phyloP scores from a whole-genome alignment of 2,888 invertebrate species.

The Drosophila heteroneura region DNA sequence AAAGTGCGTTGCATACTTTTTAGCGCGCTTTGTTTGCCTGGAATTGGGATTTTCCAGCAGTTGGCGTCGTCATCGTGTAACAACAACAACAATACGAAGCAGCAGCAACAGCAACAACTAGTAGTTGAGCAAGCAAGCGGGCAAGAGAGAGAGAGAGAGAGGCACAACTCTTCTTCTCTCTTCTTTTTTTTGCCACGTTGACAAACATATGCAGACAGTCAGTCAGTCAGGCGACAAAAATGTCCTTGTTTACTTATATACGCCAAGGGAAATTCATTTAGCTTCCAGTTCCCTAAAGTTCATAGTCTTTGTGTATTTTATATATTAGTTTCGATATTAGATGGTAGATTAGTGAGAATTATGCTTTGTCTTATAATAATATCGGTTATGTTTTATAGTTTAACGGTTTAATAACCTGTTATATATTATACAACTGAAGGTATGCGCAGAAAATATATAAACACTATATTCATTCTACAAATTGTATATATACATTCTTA shows the following conservation, averaged over 20 bases:
- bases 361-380: too few relatives aligned
- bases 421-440: too few relatives aligned
- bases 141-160: constrained; percentile 16
- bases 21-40: constrained; percentile 77
- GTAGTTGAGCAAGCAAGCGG: constrained; percentile 34
- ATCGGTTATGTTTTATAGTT: too few relatives aligned
- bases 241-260: constrained; percentile 40
- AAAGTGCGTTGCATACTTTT: constrained; percentile 77
- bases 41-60: constrained; percentile 74
- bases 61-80: constrained; percentile 57
- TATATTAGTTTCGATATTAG: too few relatives aligned
- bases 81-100: constrained; percentile 28
- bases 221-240: constrained; percentile 68
- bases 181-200: constrained; percentile 44
- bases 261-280: neutral
- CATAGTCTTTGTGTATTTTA: neutral
- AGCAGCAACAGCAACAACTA: constrained; percentile 33
- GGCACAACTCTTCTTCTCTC: constrained; percentile 37
- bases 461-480: neutral
- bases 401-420: too few relatives aligned
- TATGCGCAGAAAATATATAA: too few relatives aligned
- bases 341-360: too few relatives aligned
- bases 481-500: neutral
- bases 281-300: neutral
- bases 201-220: constrained; percentile 46